A percentile compares a stretch with the other conserved stretches of the same genome.
Conservation (phyloP, 2,113 vertebrate species). For the Macrotis lagotis region DNA sequence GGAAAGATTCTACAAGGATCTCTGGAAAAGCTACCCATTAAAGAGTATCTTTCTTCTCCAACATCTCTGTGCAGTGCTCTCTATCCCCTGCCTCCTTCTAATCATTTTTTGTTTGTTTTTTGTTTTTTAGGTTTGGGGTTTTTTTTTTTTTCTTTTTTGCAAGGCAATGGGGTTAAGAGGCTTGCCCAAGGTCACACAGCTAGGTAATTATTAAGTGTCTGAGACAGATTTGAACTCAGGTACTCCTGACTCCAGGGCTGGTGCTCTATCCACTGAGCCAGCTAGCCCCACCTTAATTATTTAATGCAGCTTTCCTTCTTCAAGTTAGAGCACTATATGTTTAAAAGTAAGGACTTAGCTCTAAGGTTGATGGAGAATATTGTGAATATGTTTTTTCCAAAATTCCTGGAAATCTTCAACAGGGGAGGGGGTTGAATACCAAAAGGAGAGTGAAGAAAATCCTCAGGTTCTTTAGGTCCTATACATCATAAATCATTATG, state of each 20-base stretch:
- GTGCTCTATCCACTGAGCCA: too few relatives aligned
- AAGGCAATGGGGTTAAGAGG: too few relatives aligned
- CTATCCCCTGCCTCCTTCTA: background rate
- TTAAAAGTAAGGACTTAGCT: background rate
- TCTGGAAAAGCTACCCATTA: background rate
- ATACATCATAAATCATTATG: background rate
- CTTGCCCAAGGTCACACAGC: too few relatives aligned
- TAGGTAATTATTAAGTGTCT: too few relatives aligned
- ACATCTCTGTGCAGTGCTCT: background rate
- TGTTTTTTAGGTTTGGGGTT: too few relatives aligned
- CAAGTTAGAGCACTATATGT: background rate
- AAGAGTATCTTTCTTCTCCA: background rate
- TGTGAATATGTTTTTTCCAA: background rate
- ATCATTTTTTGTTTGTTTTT: too few relatives aligned
- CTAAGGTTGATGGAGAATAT: background rate
- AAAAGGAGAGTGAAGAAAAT: background rate
- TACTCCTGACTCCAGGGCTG: too few relatives aligned
- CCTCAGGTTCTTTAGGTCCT: too few relatives aligned
- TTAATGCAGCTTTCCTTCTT: background rate
- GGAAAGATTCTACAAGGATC: background rate
- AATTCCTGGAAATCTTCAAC: background rate
- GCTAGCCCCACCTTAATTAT: too few relatives aligned
- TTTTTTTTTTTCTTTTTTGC: too few relatives aligned
- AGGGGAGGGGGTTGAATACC: too few relatives aligned
- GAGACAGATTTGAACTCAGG: too few relatives aligned